Conservation (phyloP, 2,797 vertebrate species). For the Helostoma temminkii region DNA sequence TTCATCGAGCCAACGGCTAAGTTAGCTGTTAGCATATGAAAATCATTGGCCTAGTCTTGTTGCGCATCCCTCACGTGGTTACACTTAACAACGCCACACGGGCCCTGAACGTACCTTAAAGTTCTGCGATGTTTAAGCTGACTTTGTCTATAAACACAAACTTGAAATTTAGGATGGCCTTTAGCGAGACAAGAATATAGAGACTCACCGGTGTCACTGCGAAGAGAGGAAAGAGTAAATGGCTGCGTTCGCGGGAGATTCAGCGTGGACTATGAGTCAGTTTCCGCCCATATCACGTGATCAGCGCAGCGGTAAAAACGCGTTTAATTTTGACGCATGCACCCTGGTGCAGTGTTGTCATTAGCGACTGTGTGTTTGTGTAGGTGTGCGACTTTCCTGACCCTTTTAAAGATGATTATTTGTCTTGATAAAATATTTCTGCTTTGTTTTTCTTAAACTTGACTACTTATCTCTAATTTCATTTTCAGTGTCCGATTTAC, state of each 20-base stretch:
- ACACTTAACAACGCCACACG: rapidly evolving
- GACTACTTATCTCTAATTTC: no score
- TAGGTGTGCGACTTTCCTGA: no score
- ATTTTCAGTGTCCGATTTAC: no score
- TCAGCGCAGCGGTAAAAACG: conserved; percentile 59
- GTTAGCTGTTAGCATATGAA: conserved; percentile 60
- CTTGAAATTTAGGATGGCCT: conserved; percentile 15
- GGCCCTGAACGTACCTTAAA: rapidly evolving
- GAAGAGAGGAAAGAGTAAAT: conserved; percentile 85
- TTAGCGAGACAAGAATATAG: neutral
- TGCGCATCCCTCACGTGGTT: neutral
- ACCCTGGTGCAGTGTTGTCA: no score
- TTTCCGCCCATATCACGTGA: conserved; percentile 88
- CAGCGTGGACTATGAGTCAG: conserved; percentile 81
- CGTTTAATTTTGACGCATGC: neutral
- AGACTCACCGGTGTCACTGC: conserved; percentile 79
- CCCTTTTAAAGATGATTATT: no score
- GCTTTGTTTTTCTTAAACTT: no score
- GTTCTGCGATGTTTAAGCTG: neutral
- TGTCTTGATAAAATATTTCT: no score
- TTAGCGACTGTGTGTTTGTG: no score
- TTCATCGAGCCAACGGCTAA: conserved; percentile 62
- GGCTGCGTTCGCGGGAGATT: conserved; percentile 86
- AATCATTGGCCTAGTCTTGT: conserved; percentile 32
- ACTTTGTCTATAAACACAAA: conserved; percentile 2